Evolutionary conservation across 2,888 invertebrate species (phyloP), one percentile per base, ranked within the genome.

Genomic region (Temnothorax ravouxi): DNA sequence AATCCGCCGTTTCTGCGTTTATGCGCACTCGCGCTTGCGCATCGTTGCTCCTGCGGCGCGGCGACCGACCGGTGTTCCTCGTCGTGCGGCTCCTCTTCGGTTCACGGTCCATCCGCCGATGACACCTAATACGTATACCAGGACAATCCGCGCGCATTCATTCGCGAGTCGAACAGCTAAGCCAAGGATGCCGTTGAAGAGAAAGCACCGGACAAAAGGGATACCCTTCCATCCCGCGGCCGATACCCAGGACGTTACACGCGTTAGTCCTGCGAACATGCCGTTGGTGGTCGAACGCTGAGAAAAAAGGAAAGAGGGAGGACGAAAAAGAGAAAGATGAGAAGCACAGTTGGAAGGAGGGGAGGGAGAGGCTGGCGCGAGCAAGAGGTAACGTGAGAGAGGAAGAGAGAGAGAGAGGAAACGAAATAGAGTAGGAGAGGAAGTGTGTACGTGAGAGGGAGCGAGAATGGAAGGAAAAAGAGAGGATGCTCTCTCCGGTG

Each of bases 21-120:
- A 54, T 84, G 85, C 90, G 91, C 88, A 86, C 29, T 61, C 50
- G 64, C 85, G 87, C 80, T 77, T 75, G 91, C 91, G 91, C 90
- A 84, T 47, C 61, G 62, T 64, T 54, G 76, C 79, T 56, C 67
- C 71, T 34, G 66, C 79, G 71, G 76, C 85, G 77, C 75, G 61
- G 25, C 67, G 61, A 44, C 80, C 59, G 74, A 79, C 34, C 41
- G 71, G 82, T 67, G 62, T 41, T 84, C 83, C 74, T 86, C 83
- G 83, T 85, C 77, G 82, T 79, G 83, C 86, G 87, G 85, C 64
- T 81, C 50, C 76, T 54, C 77, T 21, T 29, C 85, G 87, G 83
- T 66, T 69, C 64, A 69, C 47, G 69, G 29, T 74, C 80, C 56
- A 76, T 59, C 72, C 69, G 81, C 61, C 75, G 79, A 59, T 76